These are phyloP conservation scores for Hemistola chrysoprasaria DNA, from an alignment of 2,888 invertebrate genomes.

Conservation along the genomic window DNA sequence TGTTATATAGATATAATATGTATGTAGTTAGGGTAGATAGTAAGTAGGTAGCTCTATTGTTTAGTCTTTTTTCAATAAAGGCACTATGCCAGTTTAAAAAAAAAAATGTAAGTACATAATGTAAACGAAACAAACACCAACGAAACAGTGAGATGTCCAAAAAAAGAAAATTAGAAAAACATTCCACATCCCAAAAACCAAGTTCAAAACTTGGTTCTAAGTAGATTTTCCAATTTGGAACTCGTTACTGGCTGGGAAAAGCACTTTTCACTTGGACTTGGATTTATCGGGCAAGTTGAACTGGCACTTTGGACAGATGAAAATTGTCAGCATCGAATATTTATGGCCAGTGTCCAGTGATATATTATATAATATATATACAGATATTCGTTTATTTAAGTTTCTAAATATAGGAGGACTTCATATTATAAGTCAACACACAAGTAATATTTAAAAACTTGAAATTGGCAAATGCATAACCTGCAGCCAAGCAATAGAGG, in stretches of 20 bases:
- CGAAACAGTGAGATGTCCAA: conserved; percentile 1
- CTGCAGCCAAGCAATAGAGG: too few species aligned
- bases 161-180: conserved; percentile 48
- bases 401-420: too few species aligned
- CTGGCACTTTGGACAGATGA: conserved; percentile 44
- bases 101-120: too few species aligned
- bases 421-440: too few species aligned
- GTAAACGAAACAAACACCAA: too few species aligned
- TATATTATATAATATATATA: conserved; percentile 3
- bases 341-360: conserved; percentile 25
- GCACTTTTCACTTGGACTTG: conserved; percentile 64
- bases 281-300: conserved; percentile 66
- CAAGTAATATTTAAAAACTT: too few species aligned
- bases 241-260: conserved; percentile 51
- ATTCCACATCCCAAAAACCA: conserved; percentile 24
- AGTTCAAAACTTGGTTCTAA: conserved; percentile 46
- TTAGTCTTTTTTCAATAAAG: too few species aligned
- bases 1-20: too few species aligned
- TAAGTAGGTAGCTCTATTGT: too few species aligned
- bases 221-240: conserved; percentile 74
- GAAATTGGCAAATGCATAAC: too few species aligned
- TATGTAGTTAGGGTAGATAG: too few species aligned
- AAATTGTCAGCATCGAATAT: conserved; percentile 58
- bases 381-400: neutral
- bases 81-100: too few species aligned